A percentile compares a stretch with the other conserved stretches of the same genome.
These are phyloP conservation scores for Melanaphis sacchari DNA, from an alignment of 1,140 invertebrate genomes.

Conservation along the genomic window DNA sequence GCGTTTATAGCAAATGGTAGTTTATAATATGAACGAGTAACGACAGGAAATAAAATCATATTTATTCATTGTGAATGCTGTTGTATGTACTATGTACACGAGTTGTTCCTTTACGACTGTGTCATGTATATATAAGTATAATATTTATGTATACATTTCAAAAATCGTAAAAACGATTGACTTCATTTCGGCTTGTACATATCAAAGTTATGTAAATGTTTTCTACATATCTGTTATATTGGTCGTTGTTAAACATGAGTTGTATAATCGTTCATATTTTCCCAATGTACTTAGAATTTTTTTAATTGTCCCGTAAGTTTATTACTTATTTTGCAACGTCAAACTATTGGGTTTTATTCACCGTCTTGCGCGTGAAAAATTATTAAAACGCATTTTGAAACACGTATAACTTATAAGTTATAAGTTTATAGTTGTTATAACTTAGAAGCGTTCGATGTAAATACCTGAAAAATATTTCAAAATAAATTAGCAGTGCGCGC, in stretches of 20 bases:
- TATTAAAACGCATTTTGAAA: neutral
- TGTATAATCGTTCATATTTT: neutral
- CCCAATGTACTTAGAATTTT: neutral
- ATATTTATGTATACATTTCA: neutral
- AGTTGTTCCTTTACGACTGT: neutral
- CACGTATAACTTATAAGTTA: neutral
- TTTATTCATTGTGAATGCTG: constrained; percentile 13
- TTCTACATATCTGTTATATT: neutral
- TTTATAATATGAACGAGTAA: neutral
- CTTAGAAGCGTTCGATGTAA: neutral
- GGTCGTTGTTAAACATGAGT: neutral
- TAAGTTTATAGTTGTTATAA: neutral
- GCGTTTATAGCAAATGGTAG: neutral
- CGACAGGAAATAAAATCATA: constrained; percentile 30
- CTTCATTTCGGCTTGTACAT: neutral
- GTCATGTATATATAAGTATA: neutral
- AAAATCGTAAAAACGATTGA: constrained; percentile 16
- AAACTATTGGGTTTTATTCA: neutral
- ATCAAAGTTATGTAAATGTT: constrained; percentile 35
- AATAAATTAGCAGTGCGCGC: neutral
- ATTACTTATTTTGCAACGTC: neutral
- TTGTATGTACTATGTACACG: neutral
- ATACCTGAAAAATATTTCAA: neutral
- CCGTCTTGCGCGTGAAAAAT: neutral
- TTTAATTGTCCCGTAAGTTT: neutral